phyloP scores from a whole-genome alignment of 2,113 vertebrate species.

The Ameiurus melas region DNA sequence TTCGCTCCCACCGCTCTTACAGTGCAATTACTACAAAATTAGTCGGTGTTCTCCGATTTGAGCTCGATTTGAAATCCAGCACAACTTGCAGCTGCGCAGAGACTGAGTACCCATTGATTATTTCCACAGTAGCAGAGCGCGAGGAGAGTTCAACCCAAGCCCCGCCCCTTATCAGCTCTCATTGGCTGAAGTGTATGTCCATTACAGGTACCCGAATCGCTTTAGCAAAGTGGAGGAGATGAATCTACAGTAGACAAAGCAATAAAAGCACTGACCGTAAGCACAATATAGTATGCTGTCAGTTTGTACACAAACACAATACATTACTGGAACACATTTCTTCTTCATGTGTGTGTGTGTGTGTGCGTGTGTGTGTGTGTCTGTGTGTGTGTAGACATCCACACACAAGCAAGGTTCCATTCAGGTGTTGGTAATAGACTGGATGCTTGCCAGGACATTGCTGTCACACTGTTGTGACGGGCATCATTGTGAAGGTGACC shows the following conservation, averaged over 20 bases:
- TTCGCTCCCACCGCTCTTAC: conserved; percentile 44
- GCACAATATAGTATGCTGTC: conserved; percentile 22
- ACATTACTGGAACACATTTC: conserved; percentile 5
- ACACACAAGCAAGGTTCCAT: not conserved
- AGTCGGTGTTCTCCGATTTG: conserved; percentile 26
- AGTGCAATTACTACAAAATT: conserved; percentile 50
- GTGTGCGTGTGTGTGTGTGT: not conserved
- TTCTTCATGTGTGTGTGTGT: not conserved
- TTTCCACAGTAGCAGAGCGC: conserved; percentile 62
- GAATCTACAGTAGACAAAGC: conserved; percentile 13
- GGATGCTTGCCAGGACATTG: conserved; percentile 43
- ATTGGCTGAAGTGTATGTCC: conserved; percentile 64
- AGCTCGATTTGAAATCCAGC: conserved; percentile 65
- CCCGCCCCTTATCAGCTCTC: conserved; percentile 42
- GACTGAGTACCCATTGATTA: conserved; percentile 61
- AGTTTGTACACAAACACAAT: not conserved
- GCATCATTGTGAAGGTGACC: conserved; percentile 51
- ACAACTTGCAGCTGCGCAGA: conserved; percentile 61
- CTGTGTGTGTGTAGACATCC: not conserved
- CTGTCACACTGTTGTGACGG: conserved; percentile 45
- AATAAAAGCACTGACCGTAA: conserved; percentile 36
- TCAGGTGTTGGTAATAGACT: conserved; percentile 30
- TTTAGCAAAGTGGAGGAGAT: conserved; percentile 32
- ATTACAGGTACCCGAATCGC: conserved; percentile 56
- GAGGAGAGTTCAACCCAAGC: conserved; percentile 57